Conservation (phyloP, 2,888 invertebrate species). For the Cheilosia scutellata region DNA sequence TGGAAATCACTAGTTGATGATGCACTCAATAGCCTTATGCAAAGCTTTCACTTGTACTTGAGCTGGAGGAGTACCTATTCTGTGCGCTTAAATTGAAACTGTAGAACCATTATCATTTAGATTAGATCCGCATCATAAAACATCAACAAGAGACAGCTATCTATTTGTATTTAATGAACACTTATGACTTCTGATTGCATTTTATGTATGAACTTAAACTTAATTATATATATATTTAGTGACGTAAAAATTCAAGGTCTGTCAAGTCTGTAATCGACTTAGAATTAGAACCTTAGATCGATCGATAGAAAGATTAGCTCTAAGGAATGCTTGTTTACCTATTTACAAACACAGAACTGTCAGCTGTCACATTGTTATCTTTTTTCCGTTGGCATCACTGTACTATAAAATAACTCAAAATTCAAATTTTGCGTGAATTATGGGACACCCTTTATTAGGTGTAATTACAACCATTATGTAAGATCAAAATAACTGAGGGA, state of each 20-base stretch:
- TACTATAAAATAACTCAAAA: no score
- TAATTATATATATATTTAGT: not conserved
- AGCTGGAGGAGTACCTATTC: not conserved
- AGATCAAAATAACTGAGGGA: no score
- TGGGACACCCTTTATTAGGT: no score
- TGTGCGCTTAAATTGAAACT: not conserved
- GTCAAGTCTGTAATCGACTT: not conserved
- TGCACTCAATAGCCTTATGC: not conserved
- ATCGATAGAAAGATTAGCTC: no score
- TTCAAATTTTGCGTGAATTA: no score
- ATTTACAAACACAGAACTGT: no score
- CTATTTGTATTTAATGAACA: slow-evolving; percentile 8
- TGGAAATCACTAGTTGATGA: no score
- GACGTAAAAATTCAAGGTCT: not conserved
- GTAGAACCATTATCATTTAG: slow-evolving; percentile 5
- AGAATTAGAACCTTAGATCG: no score
- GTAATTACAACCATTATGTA: no score
- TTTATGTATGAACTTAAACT: not conserved
- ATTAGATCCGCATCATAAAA: slow-evolving; percentile 34
- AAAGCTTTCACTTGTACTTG: not conserved
- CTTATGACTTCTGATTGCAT: not conserved
- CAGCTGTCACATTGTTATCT: no score
- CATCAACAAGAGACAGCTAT: not conserved
- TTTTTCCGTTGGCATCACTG: no score
- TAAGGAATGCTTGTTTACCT: no score